Evolutionary conservation across 2,888 invertebrate genomes (phyloP).

Genomic region (Meiosimyza platycephala): DNA sequence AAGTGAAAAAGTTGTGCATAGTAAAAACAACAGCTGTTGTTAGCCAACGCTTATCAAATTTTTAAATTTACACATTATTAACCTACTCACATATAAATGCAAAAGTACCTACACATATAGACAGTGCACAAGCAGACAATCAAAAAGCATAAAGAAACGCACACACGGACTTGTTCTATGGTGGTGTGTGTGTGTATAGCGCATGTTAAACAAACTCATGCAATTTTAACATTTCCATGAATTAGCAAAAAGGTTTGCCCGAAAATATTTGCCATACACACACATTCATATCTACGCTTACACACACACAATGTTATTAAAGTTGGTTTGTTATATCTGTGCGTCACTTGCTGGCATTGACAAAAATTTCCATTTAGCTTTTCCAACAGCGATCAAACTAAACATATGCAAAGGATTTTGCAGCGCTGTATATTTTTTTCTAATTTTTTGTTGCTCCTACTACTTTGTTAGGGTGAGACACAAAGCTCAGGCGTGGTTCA

Average conservation of each 20-base stretch:
- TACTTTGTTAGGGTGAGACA: neutral
- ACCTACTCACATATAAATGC: conserved; percentile 18
- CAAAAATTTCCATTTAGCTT: conserved; percentile 32
- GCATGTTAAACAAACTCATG: conserved; percentile 31
- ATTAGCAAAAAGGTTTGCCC: conserved; percentile 37
- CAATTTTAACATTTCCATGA: conserved; percentile 39
- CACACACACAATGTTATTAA: neutral
- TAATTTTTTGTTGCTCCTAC: neutral
- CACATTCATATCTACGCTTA: neutral
- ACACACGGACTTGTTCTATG: neutral
- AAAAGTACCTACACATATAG: neutral
- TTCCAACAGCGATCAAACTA: conserved; percentile 12
- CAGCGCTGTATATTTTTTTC: neutral
- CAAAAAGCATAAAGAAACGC: neutral
- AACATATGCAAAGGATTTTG: neutral
- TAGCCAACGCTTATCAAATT: conserved; percentile 44
- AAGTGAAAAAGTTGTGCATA: neutral
- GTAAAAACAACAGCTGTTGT: conserved; percentile 11
- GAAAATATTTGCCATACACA: conserved; percentile 4
- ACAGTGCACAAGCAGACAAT: no score
- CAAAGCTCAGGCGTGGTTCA: no score
- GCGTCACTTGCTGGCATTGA: conserved; percentile 18
- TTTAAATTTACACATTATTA: conserved; percentile 41
- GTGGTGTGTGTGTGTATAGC: conserved; percentile 1
- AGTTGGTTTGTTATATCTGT: neutral